phyloP scores from a whole-genome alignment of 2,113 vertebrate species.

The Spea bombifrons region DNA sequence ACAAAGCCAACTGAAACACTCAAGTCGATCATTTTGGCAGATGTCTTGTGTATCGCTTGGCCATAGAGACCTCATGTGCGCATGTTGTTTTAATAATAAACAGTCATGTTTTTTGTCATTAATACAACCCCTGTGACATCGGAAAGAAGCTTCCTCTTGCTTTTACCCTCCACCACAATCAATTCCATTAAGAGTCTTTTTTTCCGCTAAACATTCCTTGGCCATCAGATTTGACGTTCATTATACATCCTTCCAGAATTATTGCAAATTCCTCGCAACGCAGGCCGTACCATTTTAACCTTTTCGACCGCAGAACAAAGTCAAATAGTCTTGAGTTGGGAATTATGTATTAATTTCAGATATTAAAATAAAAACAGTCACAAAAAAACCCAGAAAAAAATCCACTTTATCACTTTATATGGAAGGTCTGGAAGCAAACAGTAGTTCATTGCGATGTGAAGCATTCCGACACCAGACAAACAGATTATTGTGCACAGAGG shows the following conservation, averaged over 20 bases:
- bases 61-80: not conserved
- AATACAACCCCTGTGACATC: not conserved
- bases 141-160: not conserved
- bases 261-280: not conserved
- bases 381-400: not conserved
- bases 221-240: not conserved
- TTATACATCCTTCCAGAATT: not conserved
- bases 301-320: not conserved
- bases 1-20: not conserved
- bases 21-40: not conserved
- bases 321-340: not conserved
- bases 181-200: not conserved
- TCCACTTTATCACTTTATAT: not conserved
- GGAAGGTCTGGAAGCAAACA: not conserved
- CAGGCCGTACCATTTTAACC: not conserved
- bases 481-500: constrained; percentile 12
- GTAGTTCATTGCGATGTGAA: not conserved
- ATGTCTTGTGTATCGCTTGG: not conserved
- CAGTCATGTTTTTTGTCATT: not conserved
- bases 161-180: not conserved
- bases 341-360: not conserved
- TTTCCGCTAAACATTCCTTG: not conserved
- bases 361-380: not conserved
- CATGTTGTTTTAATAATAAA: not conserved
- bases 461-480: constrained; percentile 16